Evolutionary conservation across 2,888 invertebrate genomes (phyloP), one percentile per base, ranked within the genome.

Genomic region (Zaprionus obscuricornis): DNA sequence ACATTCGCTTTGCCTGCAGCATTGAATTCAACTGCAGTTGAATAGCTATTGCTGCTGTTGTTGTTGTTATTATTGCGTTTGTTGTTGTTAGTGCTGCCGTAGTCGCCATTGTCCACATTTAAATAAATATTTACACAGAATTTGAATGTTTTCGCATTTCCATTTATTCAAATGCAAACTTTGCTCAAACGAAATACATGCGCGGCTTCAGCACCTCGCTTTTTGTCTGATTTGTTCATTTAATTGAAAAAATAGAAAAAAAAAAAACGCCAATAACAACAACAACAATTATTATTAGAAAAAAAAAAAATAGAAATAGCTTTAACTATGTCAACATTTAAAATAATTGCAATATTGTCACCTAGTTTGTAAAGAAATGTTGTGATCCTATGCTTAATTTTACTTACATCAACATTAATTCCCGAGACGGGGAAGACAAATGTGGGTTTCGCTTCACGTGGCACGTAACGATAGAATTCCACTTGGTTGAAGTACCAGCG

Each of bases 381-480:
- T 40, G 22, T 37, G 36, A 56, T 64, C 36, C 42, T 3, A 46
- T 54, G 58, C 59, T 71, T 71, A 71, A 60, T 78, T 77, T 59
- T 45, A 92, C 92, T 92, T 89, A 93, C 93, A 87, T 93, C 93
- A 55, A 93, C 92, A 86, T 91, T 91, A 71, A 93, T 91, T 71
- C 92, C 92, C 26, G 91, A 90, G 49, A 92, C 91, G 11, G 91
- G 88, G 86, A 92, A 93, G 56, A 91, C 92, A 65, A 91, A 90
- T 62, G 92, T 91, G 47, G 92, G 91, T 24, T 92, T 93, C 33
- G 90, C 87, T 82, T 92, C 92, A 69, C 92, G 92, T 24, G 93
- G 93, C 54, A 92, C 91, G 85, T 90, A 93, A 69, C 93, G 91
- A 88, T 93, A 93, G 89, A 93, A 93, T 87, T 93, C 93, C 68